These are phyloP conservation scores for Taxidea taxus DNA, from an alignment of 2,113 vertebrate genomes.

Conservation along the genomic window DNA sequence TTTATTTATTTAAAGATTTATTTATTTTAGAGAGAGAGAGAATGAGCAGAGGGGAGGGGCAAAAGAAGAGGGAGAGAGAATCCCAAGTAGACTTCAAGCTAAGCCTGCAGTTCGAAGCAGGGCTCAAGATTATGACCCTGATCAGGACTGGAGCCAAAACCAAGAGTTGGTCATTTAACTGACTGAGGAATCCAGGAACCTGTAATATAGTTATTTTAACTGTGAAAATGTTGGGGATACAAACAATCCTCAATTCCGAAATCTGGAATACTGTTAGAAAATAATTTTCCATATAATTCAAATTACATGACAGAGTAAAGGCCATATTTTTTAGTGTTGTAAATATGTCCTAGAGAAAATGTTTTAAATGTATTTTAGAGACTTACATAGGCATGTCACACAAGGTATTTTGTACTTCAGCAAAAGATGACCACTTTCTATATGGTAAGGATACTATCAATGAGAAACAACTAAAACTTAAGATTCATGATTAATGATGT, in stretches of 20 bases:
- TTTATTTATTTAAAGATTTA: not conserved
- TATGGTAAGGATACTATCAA: not conserved
- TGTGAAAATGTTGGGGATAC: not conserved
- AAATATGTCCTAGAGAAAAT: not conserved
- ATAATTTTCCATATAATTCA: not conserved
- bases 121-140: not conserved
- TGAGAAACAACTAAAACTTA: not conserved
- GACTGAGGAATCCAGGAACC: not conserved
- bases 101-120: fast-evolving
- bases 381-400: not conserved
- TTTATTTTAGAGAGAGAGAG: not conserved
- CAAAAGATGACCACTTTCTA: not conserved
- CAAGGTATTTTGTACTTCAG: not conserved
- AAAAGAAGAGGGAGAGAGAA: not conserved
- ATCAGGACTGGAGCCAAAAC: not conserved
- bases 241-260: not conserved
- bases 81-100: not conserved
- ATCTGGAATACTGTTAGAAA: not conserved
- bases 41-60: not conserved
- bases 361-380: not conserved
- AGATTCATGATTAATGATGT: not conserved
- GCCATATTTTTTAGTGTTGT: not conserved
- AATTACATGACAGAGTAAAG: not conserved
- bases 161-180: not conserved
- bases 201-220: not conserved